Evolutionary conservation across 2,797 vertebrate genomes (phyloP), one percentile per base, ranked within the genome.

Genomic region (Toxotes lorentzi): DNA sequence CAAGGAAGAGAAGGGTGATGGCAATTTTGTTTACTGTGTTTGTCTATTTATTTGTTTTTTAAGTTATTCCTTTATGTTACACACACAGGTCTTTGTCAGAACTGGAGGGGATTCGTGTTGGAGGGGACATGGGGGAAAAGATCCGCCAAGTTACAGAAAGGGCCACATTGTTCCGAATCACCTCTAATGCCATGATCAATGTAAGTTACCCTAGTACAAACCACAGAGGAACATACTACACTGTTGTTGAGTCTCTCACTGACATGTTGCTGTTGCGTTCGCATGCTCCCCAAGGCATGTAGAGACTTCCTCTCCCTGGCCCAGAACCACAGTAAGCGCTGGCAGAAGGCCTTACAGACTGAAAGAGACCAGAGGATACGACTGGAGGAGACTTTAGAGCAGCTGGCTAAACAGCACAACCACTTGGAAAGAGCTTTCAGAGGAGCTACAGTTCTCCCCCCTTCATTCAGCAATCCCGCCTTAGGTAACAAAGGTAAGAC

Each of bases 171-270:
- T 99, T 99, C 84, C 95, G 98, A 86, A 99, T 99, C 94, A 99
- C 98, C 5, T 99, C 98, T 75, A 98, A 99, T 0, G 98, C 98
- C 84, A 99, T 99, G 98, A 99, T 99, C 90, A 99, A 99, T 0
- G 98, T 99, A 93, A 95, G 97, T 88, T 4, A 32, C 7, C 21
- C 10, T 5, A 7, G 19, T 2, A 0, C 53, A 53, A 19, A 61
- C 66, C 34, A 10, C 38, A 9, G 21, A 53, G 9, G n/a, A 73
- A 59, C 0, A 2, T 50, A 47, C 10, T 12, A 4, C 24, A 9
- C 32, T 58, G 59, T 58, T 63, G 0, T 2, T 54, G 2, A 27
- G 30, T 58, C 7, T 59, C 30, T 68, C 24, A 1, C 59, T 84
- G 35, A 82, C 23, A 59, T 54, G 8, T 75, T 72, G 11, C 6